Percentiles rank a stretch among this genome's conserved stretches.
Conservation (phyloP, 2,888 invertebrate species). For the Glyphotaelius pellucidus region DNA sequence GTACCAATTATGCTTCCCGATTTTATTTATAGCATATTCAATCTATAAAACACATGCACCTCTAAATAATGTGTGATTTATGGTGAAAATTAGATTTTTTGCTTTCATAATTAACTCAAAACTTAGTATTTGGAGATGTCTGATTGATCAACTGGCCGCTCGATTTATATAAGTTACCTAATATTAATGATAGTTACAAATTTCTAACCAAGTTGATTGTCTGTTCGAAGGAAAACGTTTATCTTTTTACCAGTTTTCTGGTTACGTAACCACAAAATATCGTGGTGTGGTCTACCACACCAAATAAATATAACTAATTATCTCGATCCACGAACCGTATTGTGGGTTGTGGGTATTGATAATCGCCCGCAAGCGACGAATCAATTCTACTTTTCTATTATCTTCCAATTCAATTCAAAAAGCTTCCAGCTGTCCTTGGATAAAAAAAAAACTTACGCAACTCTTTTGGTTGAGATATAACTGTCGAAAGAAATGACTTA, state of each 20-base stretch:
- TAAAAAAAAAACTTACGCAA: background rate
- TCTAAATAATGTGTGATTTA: too few species aligned
- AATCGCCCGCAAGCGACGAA: background rate
- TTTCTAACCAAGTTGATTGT: background rate
- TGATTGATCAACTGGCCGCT: too few species aligned
- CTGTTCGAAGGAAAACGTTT: background rate
- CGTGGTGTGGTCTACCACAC: background rate
- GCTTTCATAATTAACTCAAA: too few species aligned
- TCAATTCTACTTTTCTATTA: background rate
- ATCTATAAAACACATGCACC: too few species aligned
- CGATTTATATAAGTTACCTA: too few species aligned
- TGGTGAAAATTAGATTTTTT: too few species aligned
- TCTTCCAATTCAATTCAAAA: conserved; percentile 2
- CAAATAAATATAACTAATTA: background rate
- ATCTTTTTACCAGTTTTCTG: background rate
- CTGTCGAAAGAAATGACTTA: background rate
- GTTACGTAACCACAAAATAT: background rate
- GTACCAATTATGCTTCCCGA: too few species aligned
- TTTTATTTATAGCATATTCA: too few species aligned
- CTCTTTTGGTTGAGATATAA: background rate
- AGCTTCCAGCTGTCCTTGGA: background rate
- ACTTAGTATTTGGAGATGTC: too few species aligned
- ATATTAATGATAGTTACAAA: background rate
- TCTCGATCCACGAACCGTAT: background rate
- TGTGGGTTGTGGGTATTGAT: background rate